These are phyloP conservation scores for Rhineura floridana DNA, from an alignment of 2,113 vertebrate genomes.

Conservation along the genomic window DNA sequence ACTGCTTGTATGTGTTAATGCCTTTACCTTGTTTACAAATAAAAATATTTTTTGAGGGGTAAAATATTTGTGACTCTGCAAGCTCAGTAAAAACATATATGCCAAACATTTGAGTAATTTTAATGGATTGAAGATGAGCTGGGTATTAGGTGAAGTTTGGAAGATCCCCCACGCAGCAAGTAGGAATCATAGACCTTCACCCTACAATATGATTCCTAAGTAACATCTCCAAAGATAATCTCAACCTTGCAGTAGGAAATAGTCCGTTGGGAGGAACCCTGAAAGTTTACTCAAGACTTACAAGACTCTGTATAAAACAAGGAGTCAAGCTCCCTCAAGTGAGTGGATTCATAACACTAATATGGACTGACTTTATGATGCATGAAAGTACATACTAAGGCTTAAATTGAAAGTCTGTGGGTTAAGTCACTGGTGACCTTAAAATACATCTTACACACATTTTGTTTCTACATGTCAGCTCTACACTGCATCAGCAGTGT, in stretches of 20 bases:
- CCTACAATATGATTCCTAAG: too few relatives aligned
- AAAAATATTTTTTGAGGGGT: not conserved
- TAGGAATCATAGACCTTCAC: not conserved
- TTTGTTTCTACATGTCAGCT: constrained; percentile 3
- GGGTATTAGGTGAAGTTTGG: too few relatives aligned
- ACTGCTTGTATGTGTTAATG: not conserved
- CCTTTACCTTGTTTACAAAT: not conserved
- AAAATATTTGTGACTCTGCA: not conserved
- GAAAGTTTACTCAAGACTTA: not conserved
- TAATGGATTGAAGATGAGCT: not conserved
- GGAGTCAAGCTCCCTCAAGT: not conserved
- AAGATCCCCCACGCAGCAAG: not conserved
- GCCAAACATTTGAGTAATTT: not conserved
- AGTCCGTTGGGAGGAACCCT: not conserved
- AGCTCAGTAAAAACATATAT: not conserved
- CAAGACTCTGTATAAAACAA: not conserved
- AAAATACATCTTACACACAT: not conserved
- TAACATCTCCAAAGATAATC: not conserved
- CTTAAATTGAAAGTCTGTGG: not conserved
- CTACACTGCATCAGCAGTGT: too few relatives aligned
- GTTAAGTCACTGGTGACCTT: not conserved
- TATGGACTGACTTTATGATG: not conserved
- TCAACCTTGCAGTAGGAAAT: not conserved
- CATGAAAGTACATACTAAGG: not conserved
- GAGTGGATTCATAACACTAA: not conserved